Conservation (phyloP, 1,140 invertebrate genomes). For the Hypothenemus hampei region DNA sequence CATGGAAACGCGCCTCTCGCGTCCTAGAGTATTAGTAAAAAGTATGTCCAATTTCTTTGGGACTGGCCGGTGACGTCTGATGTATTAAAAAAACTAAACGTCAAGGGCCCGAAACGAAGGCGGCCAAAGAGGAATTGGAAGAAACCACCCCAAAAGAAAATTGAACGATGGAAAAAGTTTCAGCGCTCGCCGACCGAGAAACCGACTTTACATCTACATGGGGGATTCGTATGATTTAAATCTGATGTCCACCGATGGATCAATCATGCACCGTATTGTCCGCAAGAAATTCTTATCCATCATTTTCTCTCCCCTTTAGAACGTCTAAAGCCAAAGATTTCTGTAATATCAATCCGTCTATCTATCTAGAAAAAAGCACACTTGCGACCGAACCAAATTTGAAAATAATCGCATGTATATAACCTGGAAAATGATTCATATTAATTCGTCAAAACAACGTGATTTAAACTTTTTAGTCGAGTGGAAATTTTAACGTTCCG, state of each 20-base stretch:
- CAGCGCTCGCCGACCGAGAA: slow-evolving; percentile 29
- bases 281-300: slow-evolving; percentile 25
- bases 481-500: too few relatives aligned
- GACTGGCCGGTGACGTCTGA: slow-evolving; percentile 35
- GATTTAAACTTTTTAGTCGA: too few relatives aligned
- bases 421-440: too few relatives aligned
- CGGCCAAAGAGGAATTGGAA: slow-evolving; percentile 20
- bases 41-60: slow-evolving; percentile 39
- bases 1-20: slow-evolving; percentile 20
- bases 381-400: too few relatives aligned
- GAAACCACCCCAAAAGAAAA: slow-evolving; percentile 38
- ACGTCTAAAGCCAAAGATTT: too few relatives aligned
- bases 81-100: slow-evolving; percentile 42
- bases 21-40: slow-evolving; percentile 37
- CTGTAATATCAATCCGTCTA: too few relatives aligned
- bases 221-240: slow-evolving; percentile 40
- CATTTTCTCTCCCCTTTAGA: slow-evolving; percentile 16
- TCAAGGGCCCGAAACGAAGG: slow-evolving; percentile 28
- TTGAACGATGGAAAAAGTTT: slow-evolving; percentile 39
- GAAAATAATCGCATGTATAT: too few relatives aligned
- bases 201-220: slow-evolving; percentile 35
- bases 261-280: slow-evolving; percentile 40
- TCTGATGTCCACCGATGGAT: slow-evolving; percentile 41
- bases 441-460: too few relatives aligned
- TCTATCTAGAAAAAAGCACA: too few relatives aligned